phyloP scores from a whole-genome alignment of 2,113 vertebrate genomes.

The Rhizomys pruinosus region DNA sequence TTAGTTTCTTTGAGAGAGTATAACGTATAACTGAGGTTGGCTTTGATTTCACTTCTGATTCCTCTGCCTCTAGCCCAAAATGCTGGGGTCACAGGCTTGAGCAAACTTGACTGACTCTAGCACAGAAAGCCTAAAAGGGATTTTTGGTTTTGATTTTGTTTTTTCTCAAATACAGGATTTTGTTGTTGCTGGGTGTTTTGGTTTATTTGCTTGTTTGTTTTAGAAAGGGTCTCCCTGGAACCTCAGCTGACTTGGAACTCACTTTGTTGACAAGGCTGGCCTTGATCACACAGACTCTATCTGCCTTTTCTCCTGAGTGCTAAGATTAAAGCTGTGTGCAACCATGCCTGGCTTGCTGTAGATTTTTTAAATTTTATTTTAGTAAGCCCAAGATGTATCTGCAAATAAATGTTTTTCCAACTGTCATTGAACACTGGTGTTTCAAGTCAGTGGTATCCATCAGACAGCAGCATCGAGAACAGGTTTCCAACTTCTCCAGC shows the following conservation, averaged over 20 bases:
- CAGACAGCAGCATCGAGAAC: background rate
- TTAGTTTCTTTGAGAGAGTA: too few species aligned
- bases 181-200: background rate
- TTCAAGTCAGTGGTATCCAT: background rate
- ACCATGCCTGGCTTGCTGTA: background rate
- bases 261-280: too few species aligned
- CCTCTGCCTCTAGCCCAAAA: too few species aligned
- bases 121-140: background rate
- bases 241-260: too few species aligned
- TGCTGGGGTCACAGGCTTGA: background rate
- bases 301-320: too few species aligned
- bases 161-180: background rate
- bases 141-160: background rate
- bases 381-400: background rate
- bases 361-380: background rate
- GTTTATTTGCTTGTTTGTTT: too few species aligned
- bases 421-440: background rate
- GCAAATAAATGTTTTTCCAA: background rate
- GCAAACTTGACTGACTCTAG: background rate
- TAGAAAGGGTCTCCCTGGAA: too few species aligned
- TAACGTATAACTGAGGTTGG: background rate
- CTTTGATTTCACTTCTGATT: background rate
- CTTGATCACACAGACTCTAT: too few species aligned
- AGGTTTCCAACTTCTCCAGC: accelerated
- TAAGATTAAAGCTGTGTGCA: background rate